Conservation (phyloP, 2,113 vertebrate species). For the Neoarius graeffei region DNA sequence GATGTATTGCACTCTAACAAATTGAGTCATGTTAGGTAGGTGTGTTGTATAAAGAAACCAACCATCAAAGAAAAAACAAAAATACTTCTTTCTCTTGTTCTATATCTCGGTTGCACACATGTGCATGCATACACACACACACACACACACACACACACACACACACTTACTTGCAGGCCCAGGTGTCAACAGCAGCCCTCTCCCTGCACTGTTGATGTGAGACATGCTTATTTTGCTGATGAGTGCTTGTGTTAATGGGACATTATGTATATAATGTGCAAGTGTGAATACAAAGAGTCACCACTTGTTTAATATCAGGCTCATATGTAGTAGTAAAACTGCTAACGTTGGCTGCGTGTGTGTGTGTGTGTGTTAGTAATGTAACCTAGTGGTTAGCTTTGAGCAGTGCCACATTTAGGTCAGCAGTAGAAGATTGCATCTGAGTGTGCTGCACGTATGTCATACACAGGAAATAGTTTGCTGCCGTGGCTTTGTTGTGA, state of each 20-base stretch:
- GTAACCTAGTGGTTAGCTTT: background rate
- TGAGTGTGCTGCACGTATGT: background rate
- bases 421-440: constrained; percentile 32
- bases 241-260: constrained; percentile 2
- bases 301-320: background rate
- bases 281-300: background rate
- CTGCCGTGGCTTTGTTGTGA: constrained; percentile 34
- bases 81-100: background rate
- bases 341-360: background rate
- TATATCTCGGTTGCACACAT: background rate
- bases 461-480: constrained; percentile 30
- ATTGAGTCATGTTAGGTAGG: background rate
- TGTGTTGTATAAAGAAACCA: background rate
- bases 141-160: background rate
- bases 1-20: background rate
- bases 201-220: constrained; percentile 21
- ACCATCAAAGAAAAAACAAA: background rate
- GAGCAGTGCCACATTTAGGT: constrained; percentile 8
- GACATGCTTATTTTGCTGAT: constrained; percentile 16
- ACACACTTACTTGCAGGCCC: constrained; percentile 13
- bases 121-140: background rate
- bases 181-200: constrained; percentile 30
- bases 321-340: background rate
- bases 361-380: background rate
- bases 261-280: background rate